These are phyloP conservation scores for Apus apus DNA, from an alignment of 2,113 vertebrate genomes.

Conservation along the genomic window DNA sequence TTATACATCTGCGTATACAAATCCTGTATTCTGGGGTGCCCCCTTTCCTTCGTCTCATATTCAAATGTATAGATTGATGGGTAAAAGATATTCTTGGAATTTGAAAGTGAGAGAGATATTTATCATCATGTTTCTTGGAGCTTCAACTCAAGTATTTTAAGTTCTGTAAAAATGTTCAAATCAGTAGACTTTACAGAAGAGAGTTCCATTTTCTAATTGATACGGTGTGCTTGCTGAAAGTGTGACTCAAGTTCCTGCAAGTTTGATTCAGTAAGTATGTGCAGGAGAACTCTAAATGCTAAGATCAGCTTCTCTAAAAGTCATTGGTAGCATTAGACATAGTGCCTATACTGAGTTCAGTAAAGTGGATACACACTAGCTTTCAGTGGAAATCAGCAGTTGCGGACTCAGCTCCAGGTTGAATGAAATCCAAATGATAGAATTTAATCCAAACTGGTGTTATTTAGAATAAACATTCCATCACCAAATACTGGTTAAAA, in stretches of 20 bases:
- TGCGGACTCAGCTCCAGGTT: background rate
- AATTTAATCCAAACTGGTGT: background rate
- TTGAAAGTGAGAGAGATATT: background rate
- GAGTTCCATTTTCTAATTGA: background rate
- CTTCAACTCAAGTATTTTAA: background rate
- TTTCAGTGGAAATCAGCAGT: background rate
- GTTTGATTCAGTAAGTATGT: background rate
- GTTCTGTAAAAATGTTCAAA: background rate
- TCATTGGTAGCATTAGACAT: background rate
- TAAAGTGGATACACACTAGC: background rate
- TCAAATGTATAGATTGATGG: background rate
- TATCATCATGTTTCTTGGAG: background rate
- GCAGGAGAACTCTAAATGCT: background rate
- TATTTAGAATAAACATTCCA: background rate
- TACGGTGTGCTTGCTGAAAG: background rate
- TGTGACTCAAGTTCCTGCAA: no score
- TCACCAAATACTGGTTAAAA: background rate
- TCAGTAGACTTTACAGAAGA: background rate
- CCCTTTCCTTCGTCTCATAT: background rate
- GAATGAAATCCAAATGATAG: background rate
- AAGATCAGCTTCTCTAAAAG: background rate
- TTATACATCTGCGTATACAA: background rate
- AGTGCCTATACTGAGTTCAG: background rate
- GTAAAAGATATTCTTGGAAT: background rate
- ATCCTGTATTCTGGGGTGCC: background rate